Evolutionary conservation across 2,888 invertebrate species (phyloP), one percentile per base, ranked within the genome.

Genomic region (Conops quadrifasciatus): DNA sequence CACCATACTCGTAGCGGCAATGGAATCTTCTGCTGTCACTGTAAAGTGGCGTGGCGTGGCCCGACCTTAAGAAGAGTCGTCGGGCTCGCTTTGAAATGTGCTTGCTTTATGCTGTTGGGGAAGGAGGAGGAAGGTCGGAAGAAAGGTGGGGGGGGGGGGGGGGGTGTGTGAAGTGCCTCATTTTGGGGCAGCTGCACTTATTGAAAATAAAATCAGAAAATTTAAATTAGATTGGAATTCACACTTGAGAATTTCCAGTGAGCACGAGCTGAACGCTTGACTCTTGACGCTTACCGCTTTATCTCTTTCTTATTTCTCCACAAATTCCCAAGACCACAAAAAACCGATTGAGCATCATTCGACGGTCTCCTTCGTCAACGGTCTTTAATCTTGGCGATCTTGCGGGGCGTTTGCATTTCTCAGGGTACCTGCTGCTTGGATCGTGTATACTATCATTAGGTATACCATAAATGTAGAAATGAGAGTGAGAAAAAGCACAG

Each of bases 401-500:
- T 71, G 74, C 76, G 71, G 77, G 78, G 76, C 77, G 73, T 75
- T 80, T 75, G 75, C 76, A 77, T 77, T 77, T 75, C 28, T 58
- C 73, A 75, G 75, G 77, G 70, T 77, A 75, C 74, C 76, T 75
- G 60, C 24, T 49, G 47, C 16, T 36, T n/a, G 47, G 47, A 21
- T 49, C 30, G 36, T 58, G 75, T 71, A 75, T 77, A 75, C 77
- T 78, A 77, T 78, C 80, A 79, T 80, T 79, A 80, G 79, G 77
- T 77, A 78, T n/a, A n/a, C n/a, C n/a, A n/a, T 77, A 77, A 78
- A 78, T 78, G 74, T 75, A 76, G 75, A 76, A 75, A 77, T 75
- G 79, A 80, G 81, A 82, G 81, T 82, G 81, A 80, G 81, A 81
- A 82, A 80, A 81, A 78, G 78, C 77, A 77, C 78, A 79, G 80